Conservation (phyloP, 2,113 vertebrate species). For the Triplophysa siluroides region DNA sequence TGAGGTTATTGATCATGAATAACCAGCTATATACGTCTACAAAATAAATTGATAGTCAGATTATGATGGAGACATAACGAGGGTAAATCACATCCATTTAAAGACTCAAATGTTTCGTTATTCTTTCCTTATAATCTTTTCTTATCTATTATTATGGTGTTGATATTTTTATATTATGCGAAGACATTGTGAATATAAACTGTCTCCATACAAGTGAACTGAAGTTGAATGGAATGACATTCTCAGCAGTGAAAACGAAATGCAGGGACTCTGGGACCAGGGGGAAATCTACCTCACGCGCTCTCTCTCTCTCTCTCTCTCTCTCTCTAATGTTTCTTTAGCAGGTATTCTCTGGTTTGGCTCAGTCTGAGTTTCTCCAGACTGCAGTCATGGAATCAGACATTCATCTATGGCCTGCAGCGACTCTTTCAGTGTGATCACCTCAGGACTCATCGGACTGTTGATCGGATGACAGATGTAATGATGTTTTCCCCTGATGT, state of each 20-base stretch:
- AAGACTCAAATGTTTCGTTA: too few species aligned
- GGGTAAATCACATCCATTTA: too few species aligned
- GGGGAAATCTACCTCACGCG: constrained; percentile 52
- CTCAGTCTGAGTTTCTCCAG: constrained; percentile 55
- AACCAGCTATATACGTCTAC: too few species aligned
- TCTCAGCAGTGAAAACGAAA: not conserved
- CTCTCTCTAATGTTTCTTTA: constrained; percentile 44
- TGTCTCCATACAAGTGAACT: too few species aligned
- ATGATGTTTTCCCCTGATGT: constrained; percentile 84
- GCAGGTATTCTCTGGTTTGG: constrained; percentile 32
- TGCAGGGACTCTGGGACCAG: constrained; percentile 61
- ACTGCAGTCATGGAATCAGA: constrained; percentile 60
- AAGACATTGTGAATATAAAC: not conserved
- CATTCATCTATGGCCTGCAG: constrained; percentile 53
- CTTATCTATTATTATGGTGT: not conserved
- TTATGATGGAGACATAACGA: too few species aligned
- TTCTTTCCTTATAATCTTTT: not conserved
- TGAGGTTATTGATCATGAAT: too few species aligned
- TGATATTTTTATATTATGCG: not conserved
- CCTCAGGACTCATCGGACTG: constrained; percentile 37
- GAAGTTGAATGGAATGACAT: not conserved
- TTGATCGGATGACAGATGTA: constrained; percentile 59
- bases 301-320: constrained; percentile 18
- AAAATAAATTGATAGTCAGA: too few species aligned
- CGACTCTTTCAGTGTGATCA: constrained; percentile 8